phyloP scores from a whole-genome alignment of 2,888 invertebrate genomes.

The Smittia aterrima region DNA sequence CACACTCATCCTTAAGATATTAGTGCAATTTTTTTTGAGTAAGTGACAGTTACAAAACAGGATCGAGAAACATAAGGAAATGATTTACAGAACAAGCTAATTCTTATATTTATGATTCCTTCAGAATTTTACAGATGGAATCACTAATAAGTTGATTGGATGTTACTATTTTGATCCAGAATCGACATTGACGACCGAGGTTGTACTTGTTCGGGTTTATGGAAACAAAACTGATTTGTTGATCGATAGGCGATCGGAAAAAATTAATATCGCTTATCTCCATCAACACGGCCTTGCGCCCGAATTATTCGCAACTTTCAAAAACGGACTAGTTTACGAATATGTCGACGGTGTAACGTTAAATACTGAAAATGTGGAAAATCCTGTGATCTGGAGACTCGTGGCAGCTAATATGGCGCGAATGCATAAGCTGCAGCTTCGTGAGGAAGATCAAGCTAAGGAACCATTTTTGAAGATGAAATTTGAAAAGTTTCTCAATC shows the following conservation, averaged over 20 bases:
- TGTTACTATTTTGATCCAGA: slow-evolving; percentile 57
- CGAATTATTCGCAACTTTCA: slow-evolving; percentile 83
- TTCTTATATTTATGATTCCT: background rate
- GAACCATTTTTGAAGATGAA: slow-evolving; percentile 76
- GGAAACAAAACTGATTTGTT: slow-evolving; percentile 90
- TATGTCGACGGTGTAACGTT: slow-evolving; percentile 80
- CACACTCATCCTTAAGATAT: no score
- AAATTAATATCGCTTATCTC: slow-evolving; percentile 61
- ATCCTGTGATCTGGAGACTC: slow-evolving; percentile 66
- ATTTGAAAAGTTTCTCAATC: slow-evolving; percentile 67
- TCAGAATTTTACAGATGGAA: slow-evolving; percentile 90
- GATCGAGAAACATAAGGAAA: background rate
- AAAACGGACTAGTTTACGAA: slow-evolving; percentile 91
- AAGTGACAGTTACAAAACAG: no score
- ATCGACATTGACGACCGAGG: slow-evolving; percentile 58
- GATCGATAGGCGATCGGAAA: slow-evolving; percentile 84
- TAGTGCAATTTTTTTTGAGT: no score
- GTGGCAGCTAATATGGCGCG: slow-evolving; percentile 81
- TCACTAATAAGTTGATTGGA: slow-evolving; percentile 87
- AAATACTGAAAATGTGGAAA: slow-evolving; percentile 62
- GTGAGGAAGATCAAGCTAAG: slow-evolving; percentile 49
- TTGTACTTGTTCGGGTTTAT: slow-evolving; percentile 84
- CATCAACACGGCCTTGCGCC: slow-evolving; percentile 78
- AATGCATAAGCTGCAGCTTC: slow-evolving; percentile 66
- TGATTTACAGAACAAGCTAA: background rate